Base-by-base conservation (phyloP, 2,113 vertebrate genomes). In the Psettodes erumei region DNA sequence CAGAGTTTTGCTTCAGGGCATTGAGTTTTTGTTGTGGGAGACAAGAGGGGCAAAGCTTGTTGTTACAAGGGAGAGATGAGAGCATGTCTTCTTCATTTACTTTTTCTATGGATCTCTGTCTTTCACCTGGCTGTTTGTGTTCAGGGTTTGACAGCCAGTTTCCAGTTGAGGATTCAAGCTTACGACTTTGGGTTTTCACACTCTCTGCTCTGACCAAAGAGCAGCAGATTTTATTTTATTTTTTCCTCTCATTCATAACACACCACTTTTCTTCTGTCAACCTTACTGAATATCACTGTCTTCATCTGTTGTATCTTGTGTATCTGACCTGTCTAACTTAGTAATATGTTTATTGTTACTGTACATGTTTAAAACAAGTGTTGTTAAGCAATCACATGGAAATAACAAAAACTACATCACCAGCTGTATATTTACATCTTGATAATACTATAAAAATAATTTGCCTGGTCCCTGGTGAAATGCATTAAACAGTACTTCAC, bases 11-110 rank as follows among this genome's bases (percentile, higher is more conserved):
- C 63, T 76, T 67, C 0, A 51, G 64, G 72, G 71, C 61, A 25
- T 45, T 66, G 65, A 59, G 63, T 72, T 62, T 79, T 78, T 66
- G 53, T 47, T 45, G 23, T 53, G 30, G 72, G 32, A 62, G 27
- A 51, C 25, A 19, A 71, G 35, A 47, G 37, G 1, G 25, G 9
- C 16, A 11, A 2, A 5, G 23, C 18, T 56, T 43, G 35, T n/a
- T 67, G 10, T 16, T 16, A 35, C 33, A 50, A 54, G 42, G 15
- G n/a, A n/a, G 21, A 75, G 19, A 64, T 4, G 33, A 70, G 16
- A 55, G 32, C 28, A 35, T 27, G 54, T 32, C 50, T 63, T 42
- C 37, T 77, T 66, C 63, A 58, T 73, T 85, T 70, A 42, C 53
- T 51, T 64, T 56, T 53, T 67, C 11, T 33, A 11, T 27, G 48